These are phyloP conservation scores for Stegodyphus mimosarum DNA, from an alignment of 1,140 invertebrate genomes.

Conservation along the genomic window DNA sequence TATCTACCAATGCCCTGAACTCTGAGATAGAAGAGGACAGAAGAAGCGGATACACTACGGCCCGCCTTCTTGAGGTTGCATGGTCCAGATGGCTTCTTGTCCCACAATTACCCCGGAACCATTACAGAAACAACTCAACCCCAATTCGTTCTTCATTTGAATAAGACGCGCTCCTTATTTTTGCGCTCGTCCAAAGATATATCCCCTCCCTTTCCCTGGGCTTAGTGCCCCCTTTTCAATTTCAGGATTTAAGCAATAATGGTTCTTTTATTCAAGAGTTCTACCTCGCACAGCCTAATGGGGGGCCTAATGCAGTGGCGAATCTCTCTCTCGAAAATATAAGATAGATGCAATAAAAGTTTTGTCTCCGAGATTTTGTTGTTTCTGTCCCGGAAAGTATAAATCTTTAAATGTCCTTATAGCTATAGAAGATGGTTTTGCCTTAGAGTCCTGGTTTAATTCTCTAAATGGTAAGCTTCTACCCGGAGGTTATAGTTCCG, in stretches of 20 bases:
- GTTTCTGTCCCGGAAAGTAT: not conserved
- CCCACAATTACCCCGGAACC: slow-evolving; percentile 48
- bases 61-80: slow-evolving; percentile 41
- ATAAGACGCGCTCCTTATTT: slow-evolving; percentile 48
- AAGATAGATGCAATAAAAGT: slow-evolving; percentile 49
- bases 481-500: no score
- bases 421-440: slow-evolving; percentile 35
- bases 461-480: not conserved
- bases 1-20: no score
- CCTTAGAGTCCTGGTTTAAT: slow-evolving; percentile 4
- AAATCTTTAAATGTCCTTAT: slow-evolving; percentile 50
- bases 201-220: not conserved
- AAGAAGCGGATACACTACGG: not conserved
- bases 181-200: not conserved
- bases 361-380: not conserved
- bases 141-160: slow-evolving; percentile 55
- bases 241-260: slow-evolving; percentile 58
- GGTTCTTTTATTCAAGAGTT: slow-evolving; percentile 60
- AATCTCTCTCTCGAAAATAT: not conserved
- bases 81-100: slow-evolving; percentile 28
- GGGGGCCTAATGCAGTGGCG: slow-evolving; percentile 34
- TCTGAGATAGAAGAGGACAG: no score
- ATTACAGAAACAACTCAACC: slow-evolving; percentile 24
- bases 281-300: slow-evolving; percentile 33
- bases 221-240: slow-evolving; percentile 30